phyloP scores from a whole-genome alignment of 2,888 invertebrate species.

The Dicyrtoma fusca region DNA sequence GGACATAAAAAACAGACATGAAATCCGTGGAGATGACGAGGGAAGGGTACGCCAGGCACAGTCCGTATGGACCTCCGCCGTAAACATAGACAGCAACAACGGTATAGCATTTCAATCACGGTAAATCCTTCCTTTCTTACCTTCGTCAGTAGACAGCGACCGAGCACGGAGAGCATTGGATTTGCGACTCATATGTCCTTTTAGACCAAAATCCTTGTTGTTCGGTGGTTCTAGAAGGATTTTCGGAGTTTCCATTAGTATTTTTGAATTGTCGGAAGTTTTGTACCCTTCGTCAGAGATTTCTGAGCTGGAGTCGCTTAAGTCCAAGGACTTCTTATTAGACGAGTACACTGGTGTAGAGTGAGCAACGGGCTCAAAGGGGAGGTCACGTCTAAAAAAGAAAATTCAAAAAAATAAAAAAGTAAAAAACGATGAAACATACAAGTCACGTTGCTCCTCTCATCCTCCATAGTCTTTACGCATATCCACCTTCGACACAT shows the following conservation, averaged over 20 bases:
- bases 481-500: too few relatives aligned
- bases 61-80: too few relatives aligned
- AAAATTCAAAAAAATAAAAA: not conserved
- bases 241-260: slow-evolving; percentile 41
- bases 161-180: slow-evolving; percentile 47
- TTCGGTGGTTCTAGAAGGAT: slow-evolving; percentile 13
- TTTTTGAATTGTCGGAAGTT: slow-evolving; percentile 54
- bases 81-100: too few relatives aligned
- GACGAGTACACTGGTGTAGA: slow-evolving; percentile 49
- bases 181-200: slow-evolving; percentile 47
- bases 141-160: slow-evolving; percentile 56
- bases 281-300: slow-evolving; percentile 59
- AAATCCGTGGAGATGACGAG: not conserved
- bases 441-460: not conserved
- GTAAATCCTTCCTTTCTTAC: slow-evolving; percentile 30
- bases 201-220: slow-evolving; percentile 20
- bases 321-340: slow-evolving; percentile 51
- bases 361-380: slow-evolving; percentile 53
- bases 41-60: not conserved
- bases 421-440: not conserved
- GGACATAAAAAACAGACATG: slow-evolving; percentile 1
- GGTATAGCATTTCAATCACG: not conserved
- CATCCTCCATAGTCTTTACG: too few relatives aligned
- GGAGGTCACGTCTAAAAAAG: slow-evolving; percentile 52
- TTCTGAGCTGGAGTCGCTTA: slow-evolving; percentile 59